A percentile compares a stretch with the other conserved stretches of the same genome.
Evolutionary conservation across 2,888 invertebrate species (phyloP).

Genomic region (Thysanoteuthis rhombus): DNA sequence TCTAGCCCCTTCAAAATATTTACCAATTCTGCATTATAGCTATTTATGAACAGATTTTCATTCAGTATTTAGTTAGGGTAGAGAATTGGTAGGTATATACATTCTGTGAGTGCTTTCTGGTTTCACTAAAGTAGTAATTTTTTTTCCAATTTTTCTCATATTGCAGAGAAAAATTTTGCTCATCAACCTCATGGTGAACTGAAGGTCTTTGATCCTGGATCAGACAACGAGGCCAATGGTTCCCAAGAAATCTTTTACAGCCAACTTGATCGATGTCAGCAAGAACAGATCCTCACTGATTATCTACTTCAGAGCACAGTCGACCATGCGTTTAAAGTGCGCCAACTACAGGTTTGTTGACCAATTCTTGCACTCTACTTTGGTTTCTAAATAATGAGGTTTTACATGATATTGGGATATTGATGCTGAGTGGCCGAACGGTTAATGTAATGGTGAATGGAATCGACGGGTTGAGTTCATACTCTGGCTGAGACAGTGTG

Average conservation of each 20-base stretch:
- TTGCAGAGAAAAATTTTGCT: neutral
- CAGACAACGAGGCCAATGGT: neutral
- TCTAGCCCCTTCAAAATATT: too few relatives aligned
- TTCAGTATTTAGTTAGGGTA: too few relatives aligned
- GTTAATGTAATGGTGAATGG: too few relatives aligned
- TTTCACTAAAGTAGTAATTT: neutral
- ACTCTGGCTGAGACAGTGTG: too few relatives aligned
- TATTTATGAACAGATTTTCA: too few relatives aligned
- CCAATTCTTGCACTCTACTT: neutral
- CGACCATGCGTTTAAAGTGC: slow-evolving; percentile 60
- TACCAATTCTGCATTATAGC: too few relatives aligned
- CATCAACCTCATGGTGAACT: neutral
- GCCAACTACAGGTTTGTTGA: neutral
- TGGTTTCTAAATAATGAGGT: too few relatives aligned
- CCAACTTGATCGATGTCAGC: slow-evolving; percentile 55
- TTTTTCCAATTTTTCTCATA: neutral
- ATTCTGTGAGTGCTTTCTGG: too few relatives aligned
- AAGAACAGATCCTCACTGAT: slow-evolving; percentile 65
- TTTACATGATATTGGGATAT: too few relatives aligned
- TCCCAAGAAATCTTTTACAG: slow-evolving; percentile 55
- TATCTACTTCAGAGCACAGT: slow-evolving; percentile 66
- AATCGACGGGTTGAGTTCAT: too few relatives aligned
- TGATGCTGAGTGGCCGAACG: too few relatives aligned
- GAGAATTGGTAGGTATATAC: too few relatives aligned
- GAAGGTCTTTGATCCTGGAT: neutral